phyloP scores from a whole-genome alignment of 2,888 invertebrate genomes.

The Caenorhabditis auriculariae region DNA sequence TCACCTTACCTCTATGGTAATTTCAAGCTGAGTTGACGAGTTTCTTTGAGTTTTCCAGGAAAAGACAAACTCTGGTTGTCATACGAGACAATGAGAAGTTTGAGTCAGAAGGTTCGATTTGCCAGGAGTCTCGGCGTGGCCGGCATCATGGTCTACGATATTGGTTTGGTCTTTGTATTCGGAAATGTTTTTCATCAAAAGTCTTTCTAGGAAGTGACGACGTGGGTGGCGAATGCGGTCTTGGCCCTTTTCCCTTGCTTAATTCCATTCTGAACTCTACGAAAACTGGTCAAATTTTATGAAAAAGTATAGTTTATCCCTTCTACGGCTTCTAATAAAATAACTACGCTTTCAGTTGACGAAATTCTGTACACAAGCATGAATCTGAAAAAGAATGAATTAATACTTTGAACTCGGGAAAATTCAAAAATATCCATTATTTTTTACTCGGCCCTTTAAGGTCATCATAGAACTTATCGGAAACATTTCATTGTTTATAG shows the following conservation, averaged over 20 bases:
- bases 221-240: slow-evolving; percentile 20
- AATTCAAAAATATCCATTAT: no score
- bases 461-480: no score
- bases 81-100: slow-evolving; percentile 72
- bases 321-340: no score
- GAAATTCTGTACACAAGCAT: no score
- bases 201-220: slow-evolving; percentile 24
- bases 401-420: no score
- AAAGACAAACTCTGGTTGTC: slow-evolving; percentile 78
- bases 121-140: slow-evolving; percentile 64
- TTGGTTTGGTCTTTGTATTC: slow-evolving; percentile 5
- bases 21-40: not conserved
- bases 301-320: no score
- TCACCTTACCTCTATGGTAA: slow-evolving; percentile 76
- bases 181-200: not conserved
- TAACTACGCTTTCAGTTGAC: no score
- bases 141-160: slow-evolving; percentile 33
- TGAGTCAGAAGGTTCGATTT: slow-evolving; percentile 69
- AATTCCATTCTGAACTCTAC: slow-evolving; percentile 3
- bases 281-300: not conserved
- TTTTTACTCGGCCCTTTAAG: no score
- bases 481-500: no score
- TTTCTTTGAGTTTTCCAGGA: slow-evolving; percentile 13
- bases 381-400: no score
- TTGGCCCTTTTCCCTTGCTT: slow-evolving; percentile 15